Conservation (phyloP, 2,113 vertebrate genomes). For the Pelusios castaneus region DNA sequence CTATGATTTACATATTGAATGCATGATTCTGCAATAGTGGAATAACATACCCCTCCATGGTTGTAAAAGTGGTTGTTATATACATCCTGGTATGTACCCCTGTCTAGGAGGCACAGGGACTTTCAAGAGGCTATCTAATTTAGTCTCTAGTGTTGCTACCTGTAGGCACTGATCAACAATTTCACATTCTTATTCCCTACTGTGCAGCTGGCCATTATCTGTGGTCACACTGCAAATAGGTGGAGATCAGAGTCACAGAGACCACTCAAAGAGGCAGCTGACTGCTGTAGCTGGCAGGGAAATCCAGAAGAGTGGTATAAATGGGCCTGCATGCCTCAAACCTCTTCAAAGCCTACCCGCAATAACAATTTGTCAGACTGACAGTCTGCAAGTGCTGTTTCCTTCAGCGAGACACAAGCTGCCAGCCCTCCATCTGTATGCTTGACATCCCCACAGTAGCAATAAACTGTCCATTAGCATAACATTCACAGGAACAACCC, state of each 20-base stretch:
- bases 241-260: constrained; percentile 10
- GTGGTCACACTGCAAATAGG: not conserved
- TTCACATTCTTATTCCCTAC: constrained; percentile 19
- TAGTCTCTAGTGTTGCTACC: not conserved
- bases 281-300: constrained; percentile 34
- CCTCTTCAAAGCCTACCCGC: constrained; percentile 21
- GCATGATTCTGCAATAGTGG: not conserved
- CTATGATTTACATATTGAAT: not conserved
- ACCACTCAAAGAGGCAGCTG: not conserved
- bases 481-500: not conserved
- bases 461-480: accelerated
- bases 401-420: constrained; percentile 10
- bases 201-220: not conserved
- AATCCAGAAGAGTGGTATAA: constrained; percentile 16
- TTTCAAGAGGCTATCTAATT: not conserved
- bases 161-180: not conserved
- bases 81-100: not conserved
- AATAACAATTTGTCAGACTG: constrained; percentile 19
- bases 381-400: constrained; percentile 12
- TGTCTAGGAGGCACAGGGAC: not conserved
- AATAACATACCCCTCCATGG: not conserved
- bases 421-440: not conserved
- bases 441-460: not conserved
- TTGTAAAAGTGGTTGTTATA: not conserved
- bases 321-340: not conserved